These are phyloP conservation scores for Mergus octosetaceus DNA, from an alignment of 2,797 vertebrate genomes.

Conservation along the genomic window DNA sequence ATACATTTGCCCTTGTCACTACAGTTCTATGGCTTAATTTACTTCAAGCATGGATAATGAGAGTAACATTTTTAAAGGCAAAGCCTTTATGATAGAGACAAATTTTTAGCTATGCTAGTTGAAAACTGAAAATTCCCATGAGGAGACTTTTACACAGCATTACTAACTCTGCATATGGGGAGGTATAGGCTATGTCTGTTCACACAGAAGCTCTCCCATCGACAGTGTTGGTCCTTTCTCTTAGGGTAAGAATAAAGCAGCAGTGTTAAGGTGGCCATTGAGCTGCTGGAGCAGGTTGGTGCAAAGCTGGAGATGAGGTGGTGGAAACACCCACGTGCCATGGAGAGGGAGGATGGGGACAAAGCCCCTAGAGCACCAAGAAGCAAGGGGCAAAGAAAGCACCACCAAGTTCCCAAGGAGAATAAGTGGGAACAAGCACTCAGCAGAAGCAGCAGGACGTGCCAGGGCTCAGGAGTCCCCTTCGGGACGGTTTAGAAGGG, in stretches of 20 bases:
- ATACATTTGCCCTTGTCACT: neutral
- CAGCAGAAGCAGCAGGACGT: neutral
- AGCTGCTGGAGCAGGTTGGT: neutral
- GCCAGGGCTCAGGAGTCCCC: neutral
- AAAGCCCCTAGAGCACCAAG: rapidly evolving
- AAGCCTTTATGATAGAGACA: neutral
- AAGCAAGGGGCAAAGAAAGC: neutral
- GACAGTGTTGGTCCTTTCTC: neutral
- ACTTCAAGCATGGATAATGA: neutral
- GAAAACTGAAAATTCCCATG: neutral
- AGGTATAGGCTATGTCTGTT: neutral
- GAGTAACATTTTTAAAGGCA: neutral
- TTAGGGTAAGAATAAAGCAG: neutral
- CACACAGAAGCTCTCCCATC: neutral
- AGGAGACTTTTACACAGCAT: neutral
- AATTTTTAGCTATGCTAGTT: neutral
- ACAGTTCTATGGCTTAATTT: neutral
- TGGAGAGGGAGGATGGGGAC: neutral
- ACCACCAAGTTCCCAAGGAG: neutral
- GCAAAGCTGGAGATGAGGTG: neutral
- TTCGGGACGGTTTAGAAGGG: neutral
- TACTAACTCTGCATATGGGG: neutral
- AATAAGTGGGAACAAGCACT: rapidly evolving
- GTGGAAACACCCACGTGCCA: too few species aligned
- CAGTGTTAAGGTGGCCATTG: neutral